Conservation (phyloP, 2,888 invertebrate species). For the Nomada fucata region DNA sequence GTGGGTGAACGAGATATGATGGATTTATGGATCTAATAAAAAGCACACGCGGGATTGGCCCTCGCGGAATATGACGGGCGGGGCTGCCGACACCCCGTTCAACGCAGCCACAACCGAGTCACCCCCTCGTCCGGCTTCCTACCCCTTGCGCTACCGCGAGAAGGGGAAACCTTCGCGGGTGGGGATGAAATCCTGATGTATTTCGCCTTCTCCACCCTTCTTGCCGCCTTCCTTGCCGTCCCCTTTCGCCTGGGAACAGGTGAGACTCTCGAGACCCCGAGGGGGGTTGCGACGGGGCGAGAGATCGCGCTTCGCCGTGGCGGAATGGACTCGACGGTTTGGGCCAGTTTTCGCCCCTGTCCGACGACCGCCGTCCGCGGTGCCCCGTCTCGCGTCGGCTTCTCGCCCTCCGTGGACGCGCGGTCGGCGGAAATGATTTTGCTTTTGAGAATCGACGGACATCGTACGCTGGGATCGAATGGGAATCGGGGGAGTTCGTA, state of each 20-base stretch:
- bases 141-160: constrained; percentile 68
- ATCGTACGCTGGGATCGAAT: no score
- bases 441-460: neutral
- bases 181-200: constrained; percentile 79
- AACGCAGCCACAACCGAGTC: constrained; percentile 79
- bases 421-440: neutral
- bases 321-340: constrained; percentile 47
- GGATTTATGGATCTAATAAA: constrained; percentile 93
- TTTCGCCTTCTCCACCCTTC: constrained; percentile 79
- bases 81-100: constrained; percentile 81
- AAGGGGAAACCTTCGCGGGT: constrained; percentile 73
- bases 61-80: constrained; percentile 84
- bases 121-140: constrained; percentile 64
- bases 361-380: neutral
- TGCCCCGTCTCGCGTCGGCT: neutral
- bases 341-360: constrained; percentile 33
- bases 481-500: no score
- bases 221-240: constrained; percentile 48
- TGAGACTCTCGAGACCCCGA: constrained; percentile 46
- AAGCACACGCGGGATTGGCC: constrained; percentile 83
- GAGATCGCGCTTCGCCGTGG: constrained; percentile 41
- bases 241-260: constrained; percentile 40
- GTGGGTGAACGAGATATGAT: constrained; percentile 86
- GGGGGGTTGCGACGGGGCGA: constrained; percentile 7
- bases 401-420: neutral